Percentiles rank a stretch among this genome's conserved stretches.
Evolutionary conservation across 2,113 vertebrate genomes (phyloP).

Genomic region (Bujurquina vittata): DNA sequence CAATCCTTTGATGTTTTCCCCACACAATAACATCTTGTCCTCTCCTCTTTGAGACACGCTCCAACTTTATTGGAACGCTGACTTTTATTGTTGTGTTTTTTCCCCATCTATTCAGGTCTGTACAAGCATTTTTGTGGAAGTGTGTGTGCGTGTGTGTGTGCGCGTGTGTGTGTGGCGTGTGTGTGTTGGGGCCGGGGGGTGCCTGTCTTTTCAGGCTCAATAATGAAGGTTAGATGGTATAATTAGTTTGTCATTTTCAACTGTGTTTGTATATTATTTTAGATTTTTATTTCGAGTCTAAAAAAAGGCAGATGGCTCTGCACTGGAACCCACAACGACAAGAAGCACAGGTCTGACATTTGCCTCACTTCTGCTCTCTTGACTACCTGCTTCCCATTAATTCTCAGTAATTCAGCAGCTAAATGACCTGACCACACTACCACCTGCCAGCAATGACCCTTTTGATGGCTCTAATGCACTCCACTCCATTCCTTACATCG

Average conservation of each 20-base stretch:
- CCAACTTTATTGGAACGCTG: too few species aligned
- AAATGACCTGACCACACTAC: conserved; percentile 26
- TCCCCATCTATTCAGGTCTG: neutral
- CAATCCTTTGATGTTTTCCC: neutral
- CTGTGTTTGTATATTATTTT: neutral
- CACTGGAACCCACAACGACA: neutral
- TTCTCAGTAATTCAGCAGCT: conserved; percentile 39
- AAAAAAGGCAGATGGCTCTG: neutral
- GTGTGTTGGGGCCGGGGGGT: too few species aligned
- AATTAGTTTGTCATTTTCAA: neutral
- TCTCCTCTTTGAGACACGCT: neutral
- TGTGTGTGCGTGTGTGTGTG: neutral
- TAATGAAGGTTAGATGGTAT: too few species aligned
- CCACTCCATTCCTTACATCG: conserved; percentile 28
- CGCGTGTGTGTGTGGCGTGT: too few species aligned
- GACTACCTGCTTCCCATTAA: conserved; percentile 30
- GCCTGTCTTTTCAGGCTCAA: neutral
- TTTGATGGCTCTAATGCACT: conserved; percentile 15
- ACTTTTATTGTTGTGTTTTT: neutral
- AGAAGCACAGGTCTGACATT: conserved; percentile 35
- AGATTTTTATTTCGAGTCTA: neutral
- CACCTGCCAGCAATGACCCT: conserved; percentile 31
- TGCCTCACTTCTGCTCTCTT: conserved; percentile 22
- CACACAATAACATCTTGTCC: neutral
- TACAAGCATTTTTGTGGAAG: neutral